Evolutionary conservation across 92 coral and sea anemone genomes (phyloP).

Genomic region (Paramuricea clavata): DNA sequence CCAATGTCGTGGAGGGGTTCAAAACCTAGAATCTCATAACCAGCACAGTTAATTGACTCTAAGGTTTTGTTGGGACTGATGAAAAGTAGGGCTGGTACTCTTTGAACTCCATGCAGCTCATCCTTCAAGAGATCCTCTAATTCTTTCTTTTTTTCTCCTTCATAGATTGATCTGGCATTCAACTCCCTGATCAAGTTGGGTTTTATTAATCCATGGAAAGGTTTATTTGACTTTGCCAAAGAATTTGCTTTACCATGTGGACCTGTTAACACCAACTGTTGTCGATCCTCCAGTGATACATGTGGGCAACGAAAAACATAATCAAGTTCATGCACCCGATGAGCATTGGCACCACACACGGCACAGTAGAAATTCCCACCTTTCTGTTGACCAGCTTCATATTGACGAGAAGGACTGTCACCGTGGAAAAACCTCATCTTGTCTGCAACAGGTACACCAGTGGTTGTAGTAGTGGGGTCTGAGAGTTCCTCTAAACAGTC

Average conservation of each 20-base stretch:
- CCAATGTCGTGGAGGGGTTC: slow-evolving; percentile 77
- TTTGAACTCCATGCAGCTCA: slow-evolving; percentile 17
- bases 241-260: neutral
- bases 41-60: slow-evolving; percentile 19
- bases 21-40: slow-evolving; percentile 67
- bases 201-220: neutral
- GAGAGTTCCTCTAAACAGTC: neutral
- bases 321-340: slow-evolving; percentile 56
- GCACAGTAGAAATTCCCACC: slow-evolving; percentile 66
- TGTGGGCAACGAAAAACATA: slow-evolving; percentile 52
- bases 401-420: slow-evolving; percentile 57
- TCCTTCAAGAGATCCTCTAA: neutral
- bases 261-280: slow-evolving; percentile 50
- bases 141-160: slow-evolving; percentile 60
- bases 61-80: neutral
- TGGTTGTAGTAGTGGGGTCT: slow-evolving; percentile 26
- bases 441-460: slow-evolving; percentile 24
- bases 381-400: slow-evolving; percentile 71
- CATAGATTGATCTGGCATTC: slow-evolving; percentile 53
- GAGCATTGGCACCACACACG: slow-evolving; percentile 56
- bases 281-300: slow-evolving; percentile 47
- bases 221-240: neutral
- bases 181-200: neutral
- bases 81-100: slow-evolving; percentile 20
- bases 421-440: slow-evolving; percentile 62